Conservation (phyloP, 2,797 vertebrate species). For the Coregonus suidteri region DNA sequence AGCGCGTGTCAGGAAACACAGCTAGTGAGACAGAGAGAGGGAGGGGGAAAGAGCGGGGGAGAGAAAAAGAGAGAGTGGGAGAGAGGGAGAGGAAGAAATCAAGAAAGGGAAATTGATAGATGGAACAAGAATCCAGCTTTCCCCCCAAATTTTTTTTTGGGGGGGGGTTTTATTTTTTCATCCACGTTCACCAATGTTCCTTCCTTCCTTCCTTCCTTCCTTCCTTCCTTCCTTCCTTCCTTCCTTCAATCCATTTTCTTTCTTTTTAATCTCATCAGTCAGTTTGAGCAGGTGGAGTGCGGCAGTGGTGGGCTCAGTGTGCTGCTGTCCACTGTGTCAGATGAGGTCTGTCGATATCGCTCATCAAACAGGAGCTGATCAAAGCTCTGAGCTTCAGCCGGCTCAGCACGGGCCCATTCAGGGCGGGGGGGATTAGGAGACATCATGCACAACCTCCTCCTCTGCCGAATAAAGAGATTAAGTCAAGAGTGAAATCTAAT, state of each 20-base stretch:
- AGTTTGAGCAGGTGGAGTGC: constrained; percentile 59
- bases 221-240: constrained; percentile 23
- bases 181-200: constrained; percentile 37
- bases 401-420: constrained; percentile 45
- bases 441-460: constrained; percentile 64
- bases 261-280: constrained; percentile 69
- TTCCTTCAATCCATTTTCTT: constrained; percentile 52
- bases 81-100: background rate
- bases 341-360: constrained; percentile 73
- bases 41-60: background rate
- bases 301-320: constrained; percentile 1
- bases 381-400: constrained; percentile 60
- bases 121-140: background rate
- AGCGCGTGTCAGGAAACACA: constrained; percentile 25
- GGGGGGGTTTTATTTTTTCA: background rate
- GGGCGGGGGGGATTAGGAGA: constrained; percentile 68
- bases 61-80: constrained; percentile 16
- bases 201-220: no score
- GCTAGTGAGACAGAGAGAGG: background rate
- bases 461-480: constrained; percentile 72
- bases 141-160: background rate
- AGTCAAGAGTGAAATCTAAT: constrained; percentile 73
- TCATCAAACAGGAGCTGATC: constrained; percentile 76
- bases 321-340: constrained; percentile 50
- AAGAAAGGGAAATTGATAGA: constrained; percentile 17